A percentile compares a stretch with the other conserved stretches of the same genome.
These are phyloP conservation scores for Channa maculata DNA, from an alignment of 2,113 vertebrate species.

Conservation along the genomic window DNA sequence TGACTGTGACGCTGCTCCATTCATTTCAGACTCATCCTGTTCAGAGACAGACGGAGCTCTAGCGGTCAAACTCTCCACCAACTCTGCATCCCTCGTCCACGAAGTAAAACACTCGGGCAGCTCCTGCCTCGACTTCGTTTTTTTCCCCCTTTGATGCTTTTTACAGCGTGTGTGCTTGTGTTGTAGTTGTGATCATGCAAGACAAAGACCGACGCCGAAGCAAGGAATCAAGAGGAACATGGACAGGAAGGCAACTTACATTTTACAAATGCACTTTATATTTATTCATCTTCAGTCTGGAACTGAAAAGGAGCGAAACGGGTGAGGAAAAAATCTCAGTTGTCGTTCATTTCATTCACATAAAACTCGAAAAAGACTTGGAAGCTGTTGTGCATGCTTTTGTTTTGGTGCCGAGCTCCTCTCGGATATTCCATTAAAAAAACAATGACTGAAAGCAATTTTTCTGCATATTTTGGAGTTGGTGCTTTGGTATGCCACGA, in stretches of 20 bases:
- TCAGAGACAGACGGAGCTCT: constrained; percentile 69
- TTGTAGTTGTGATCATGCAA: constrained; percentile 76
- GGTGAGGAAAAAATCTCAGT: constrained; percentile 67
- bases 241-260: constrained; percentile 67
- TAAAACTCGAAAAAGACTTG: constrained; percentile 4
- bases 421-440: constrained; percentile 2
- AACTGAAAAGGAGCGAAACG: constrained; percentile 70
- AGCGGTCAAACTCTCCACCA: constrained; percentile 48
- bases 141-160: neutral
- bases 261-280: constrained; percentile 85
- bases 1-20: constrained; percentile 78
- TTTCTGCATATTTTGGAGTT: constrained; percentile 29
- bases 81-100: constrained; percentile 51
- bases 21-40: constrained; percentile 69
- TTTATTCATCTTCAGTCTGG: constrained; percentile 83
- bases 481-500: constrained; percentile 81
- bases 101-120: constrained; percentile 25
- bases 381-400: neutral
- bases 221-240: constrained; percentile 57
- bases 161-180: constrained; percentile 15
- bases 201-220: constrained; percentile 65
- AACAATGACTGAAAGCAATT: neutral
- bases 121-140: constrained; percentile 42
- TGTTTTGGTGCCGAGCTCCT: neutral
- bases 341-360: constrained; percentile 18